Base-by-base conservation (phyloP, 1,140 invertebrate species). In the Hesperophylax magnus region DNA sequence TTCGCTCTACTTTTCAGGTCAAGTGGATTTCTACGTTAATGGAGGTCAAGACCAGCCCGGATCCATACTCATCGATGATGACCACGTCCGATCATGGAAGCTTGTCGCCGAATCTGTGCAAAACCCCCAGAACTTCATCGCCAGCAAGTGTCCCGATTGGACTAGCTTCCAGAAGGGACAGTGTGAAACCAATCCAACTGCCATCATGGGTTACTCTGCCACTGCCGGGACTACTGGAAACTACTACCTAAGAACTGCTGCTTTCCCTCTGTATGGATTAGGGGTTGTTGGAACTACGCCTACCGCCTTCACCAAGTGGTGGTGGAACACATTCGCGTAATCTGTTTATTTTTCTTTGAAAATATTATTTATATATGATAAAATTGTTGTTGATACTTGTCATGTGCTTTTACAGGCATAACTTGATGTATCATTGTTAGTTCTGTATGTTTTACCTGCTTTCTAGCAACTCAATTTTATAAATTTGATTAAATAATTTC, bases 1-100 rank as follows among this genome's bases (percentile, higher is more conserved):
- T 34, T 34, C 7, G 52, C 52, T 24, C 14, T 18, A 88, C 52
- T 86, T 89, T 20, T 84, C 85, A 84, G 94, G 95, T n/a, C 91
- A 94, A 82, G 92, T 91, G 9, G 96, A 97, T 86, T 96, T 96
- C 89, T 97, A 93, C 86, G 94, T 94, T 0, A 97, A 97, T 86
- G 93, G 94, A 11, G 95, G 95, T 8, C 17, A 84, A 1, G 77
- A 85, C 83, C 91, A 91, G 80, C 91, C 91, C 24, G 1, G 90
- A 80, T 89, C 90, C 76, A 52, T 89, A 9, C 82, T 88, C 85
- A 87, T 93, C 79, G 90, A 92, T 14, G 94, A 93, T 83, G 93
- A 92, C 54, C 93, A 93, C 84, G 90, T 90, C 77, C 89, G 93
- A 81, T 89, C 93, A 1, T 93, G 92, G 82, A 86, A 91, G 52